A percentile compares a stretch with the other conserved stretches of the same genome.
Conservation (phyloP, 2,113 vertebrate genomes). For the Burhinus bistriatus region DNA sequence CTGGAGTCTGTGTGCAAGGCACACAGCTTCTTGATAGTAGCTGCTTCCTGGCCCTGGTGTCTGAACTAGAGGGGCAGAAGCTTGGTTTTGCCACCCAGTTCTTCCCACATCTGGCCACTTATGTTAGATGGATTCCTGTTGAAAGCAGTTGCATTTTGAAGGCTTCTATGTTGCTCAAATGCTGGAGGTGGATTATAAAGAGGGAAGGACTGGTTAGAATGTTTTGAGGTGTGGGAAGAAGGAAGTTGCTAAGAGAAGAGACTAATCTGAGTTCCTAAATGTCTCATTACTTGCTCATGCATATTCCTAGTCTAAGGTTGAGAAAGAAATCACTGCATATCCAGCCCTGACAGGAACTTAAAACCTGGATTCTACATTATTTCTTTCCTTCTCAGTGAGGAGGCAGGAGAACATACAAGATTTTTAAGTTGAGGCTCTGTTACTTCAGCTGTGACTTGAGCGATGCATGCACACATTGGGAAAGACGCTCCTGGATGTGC, state of each 20-base stretch:
- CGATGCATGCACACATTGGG: not conserved
- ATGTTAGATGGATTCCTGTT: not conserved
- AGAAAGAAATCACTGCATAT: conserved; percentile 23
- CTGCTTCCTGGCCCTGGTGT: not conserved
- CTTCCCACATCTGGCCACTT: not conserved
- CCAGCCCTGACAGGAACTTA: not conserved
- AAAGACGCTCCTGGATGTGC: not conserved
- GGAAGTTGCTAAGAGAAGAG: conserved; percentile 59
- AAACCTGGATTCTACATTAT: not conserved
- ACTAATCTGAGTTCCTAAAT: conserved; percentile 39
- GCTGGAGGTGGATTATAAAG: conserved; percentile 44
- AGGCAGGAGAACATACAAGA: not conserved
- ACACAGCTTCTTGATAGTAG: not conserved
- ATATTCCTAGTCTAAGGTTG: conserved; percentile 14
- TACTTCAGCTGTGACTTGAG: not conserved
- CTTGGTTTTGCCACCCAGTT: not conserved
- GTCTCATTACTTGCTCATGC: conserved; percentile 50
- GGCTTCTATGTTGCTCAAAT: not conserved
- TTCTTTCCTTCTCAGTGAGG: not conserved
- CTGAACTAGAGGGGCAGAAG: not conserved
- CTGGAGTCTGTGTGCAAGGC: not conserved
- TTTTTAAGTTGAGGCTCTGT: not conserved
- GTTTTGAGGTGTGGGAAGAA: conserved; percentile 37
- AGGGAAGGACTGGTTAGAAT: conserved; percentile 7
- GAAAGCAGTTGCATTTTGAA: not conserved